Evolutionary conservation across 2,113 vertebrate species (phyloP).

Genomic region (Larimichthys polyactis): DNA sequence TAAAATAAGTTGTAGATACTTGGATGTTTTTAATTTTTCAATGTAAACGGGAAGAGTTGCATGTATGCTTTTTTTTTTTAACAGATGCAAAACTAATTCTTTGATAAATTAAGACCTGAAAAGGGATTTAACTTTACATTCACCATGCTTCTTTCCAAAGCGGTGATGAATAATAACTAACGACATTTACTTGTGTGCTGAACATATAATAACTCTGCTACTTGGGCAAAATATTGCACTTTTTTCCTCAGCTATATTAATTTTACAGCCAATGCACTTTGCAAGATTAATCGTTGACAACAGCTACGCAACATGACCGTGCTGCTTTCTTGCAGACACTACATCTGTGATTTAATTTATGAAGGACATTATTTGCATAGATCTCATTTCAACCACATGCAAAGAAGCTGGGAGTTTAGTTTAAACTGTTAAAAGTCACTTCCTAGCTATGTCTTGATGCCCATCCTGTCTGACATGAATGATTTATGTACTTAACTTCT

Average conservation of each 20-base stretch:
- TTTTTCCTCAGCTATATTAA: no score
- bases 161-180: background rate
- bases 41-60: background rate
- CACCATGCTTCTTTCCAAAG: background rate
- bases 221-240: no score
- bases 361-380: background rate
- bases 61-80: background rate
- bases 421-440: background rate
- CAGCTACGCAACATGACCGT: background rate
- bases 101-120: background rate
- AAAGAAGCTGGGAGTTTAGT: background rate
- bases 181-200: background rate
- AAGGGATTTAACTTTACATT: background rate
- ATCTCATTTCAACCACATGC: background rate
- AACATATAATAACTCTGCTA: no score
- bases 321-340: no score
- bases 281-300: no score
- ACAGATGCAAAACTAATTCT: no score
- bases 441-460: background rate
- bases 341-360: background rate
- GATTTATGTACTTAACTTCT: background rate
- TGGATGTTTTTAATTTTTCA: constrained; percentile 12
- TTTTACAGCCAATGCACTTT: no score
- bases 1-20: constrained; percentile 75
- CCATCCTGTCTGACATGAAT: background rate